Percentiles rank a stretch among this genome's conserved stretches.
Evolutionary conservation across 2,797 vertebrate species (phyloP).

Genomic region (Anomalospiza imberbis): DNA sequence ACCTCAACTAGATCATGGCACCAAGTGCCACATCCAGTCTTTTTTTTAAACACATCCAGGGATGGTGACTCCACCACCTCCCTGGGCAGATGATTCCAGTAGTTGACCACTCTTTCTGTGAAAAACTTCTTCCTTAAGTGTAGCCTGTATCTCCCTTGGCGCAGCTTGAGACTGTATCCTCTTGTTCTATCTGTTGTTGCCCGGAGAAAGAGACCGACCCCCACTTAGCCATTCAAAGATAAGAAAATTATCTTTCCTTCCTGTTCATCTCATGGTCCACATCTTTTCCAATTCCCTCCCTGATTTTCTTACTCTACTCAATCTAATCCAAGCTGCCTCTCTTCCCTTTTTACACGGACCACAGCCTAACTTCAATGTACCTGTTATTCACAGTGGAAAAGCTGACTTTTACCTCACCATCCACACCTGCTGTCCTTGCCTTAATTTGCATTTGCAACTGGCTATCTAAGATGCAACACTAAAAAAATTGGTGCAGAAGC

Average conservation of each 20-base stretch:
- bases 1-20: no score
- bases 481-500: not conserved
- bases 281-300: not conserved
- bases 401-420: not conserved
- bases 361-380: not conserved
- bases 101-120: no score
- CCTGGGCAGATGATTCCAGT: no score
- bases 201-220: no score
- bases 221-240: not conserved
- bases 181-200: no score
- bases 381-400: not conserved
- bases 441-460: not conserved
- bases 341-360: not conserved
- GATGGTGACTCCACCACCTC: no score
- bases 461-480: not conserved
- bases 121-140: no score
- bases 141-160: no score
- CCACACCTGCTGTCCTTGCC: not conserved
- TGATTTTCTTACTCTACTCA: not conserved
- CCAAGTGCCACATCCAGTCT: no score
- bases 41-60: no score
- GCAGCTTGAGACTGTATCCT: no score
- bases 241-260: no score
- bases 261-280: not conserved
- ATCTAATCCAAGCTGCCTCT: not conserved